Evolutionary conservation across 2,113 vertebrate species (phyloP).

Genomic region (Zosterops japonicus): DNA sequence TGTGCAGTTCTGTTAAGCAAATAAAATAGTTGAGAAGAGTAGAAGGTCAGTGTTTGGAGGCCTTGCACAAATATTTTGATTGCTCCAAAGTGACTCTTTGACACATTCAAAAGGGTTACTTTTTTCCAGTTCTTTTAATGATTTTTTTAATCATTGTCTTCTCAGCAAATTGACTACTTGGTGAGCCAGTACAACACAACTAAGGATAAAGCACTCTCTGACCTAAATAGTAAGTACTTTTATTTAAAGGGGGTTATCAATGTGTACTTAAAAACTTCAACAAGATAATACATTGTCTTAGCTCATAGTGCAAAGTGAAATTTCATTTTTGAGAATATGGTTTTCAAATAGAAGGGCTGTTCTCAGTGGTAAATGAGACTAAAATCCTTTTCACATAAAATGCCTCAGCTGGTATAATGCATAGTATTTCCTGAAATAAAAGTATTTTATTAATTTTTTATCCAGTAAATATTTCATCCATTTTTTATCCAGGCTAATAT

Average conservation of each 20-base stretch:
- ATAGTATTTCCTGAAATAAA: not conserved
- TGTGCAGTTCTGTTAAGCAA: not conserved
- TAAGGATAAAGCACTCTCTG: conserved; percentile 84
- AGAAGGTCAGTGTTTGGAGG: not conserved
- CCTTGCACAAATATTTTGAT: not conserved
- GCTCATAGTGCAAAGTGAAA: not conserved
- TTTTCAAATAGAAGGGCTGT: not conserved
- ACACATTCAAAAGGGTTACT: not conserved
- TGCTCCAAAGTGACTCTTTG: not conserved
- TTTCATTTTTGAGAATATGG: not conserved
- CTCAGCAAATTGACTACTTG: conserved; percentile 91
- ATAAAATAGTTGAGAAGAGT: not conserved
- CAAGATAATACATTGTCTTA: not conserved
- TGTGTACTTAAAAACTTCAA: not conserved
- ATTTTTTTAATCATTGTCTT: not conserved
- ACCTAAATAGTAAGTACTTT: conserved; percentile 89
- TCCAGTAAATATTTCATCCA: not conserved
- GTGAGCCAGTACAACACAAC: conserved; percentile 84
- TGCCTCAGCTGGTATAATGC: not conserved
- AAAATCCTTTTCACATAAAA: not conserved
- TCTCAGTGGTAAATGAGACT: not conserved
- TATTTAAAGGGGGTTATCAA: not conserved
- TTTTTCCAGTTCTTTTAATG: not conserved
- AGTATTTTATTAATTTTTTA: not conserved
- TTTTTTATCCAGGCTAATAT: not conserved